Evolutionary conservation across 2,797 vertebrate genomes (phyloP), one percentile per base, ranked within the genome.

Genomic region (Sus cebifrons): DNA sequence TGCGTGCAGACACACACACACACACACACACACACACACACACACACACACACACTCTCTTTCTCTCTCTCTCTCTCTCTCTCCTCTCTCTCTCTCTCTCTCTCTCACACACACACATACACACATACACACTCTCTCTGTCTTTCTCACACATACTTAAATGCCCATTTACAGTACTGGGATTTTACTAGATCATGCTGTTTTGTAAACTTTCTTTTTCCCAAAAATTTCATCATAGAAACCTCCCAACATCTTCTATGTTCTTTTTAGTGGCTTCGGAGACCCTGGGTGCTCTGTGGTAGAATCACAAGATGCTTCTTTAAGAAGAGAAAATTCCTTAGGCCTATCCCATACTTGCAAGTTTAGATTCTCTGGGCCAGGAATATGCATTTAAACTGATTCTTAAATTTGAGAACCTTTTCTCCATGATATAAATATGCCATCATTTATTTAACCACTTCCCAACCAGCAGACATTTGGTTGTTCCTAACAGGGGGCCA

Each of bases 231-330:
- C 52, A 44, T 25, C 40, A 4, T 49, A 70, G 87, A 23, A 25
- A 5, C 20, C 25, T 23, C 27, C 60, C 62, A 36, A 36, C 15
- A 64, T 62, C 32, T 25, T 89, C 82, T 64, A 1, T 54, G 60
- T 81, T 68, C 79, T 20, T 93, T 70, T 32, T 23, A 27, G 18
- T 32, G 60, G 20, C 40, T 82, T 83, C 65, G n/a, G 60, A 23
- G 18, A 25, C 44, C 27, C 21, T 40, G 15, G 10, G 16, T 44
- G 14, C 40, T 27, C 68, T 16, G n/a, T 23, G 16, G 44, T 17
- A 82, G 68, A 82, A 65, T 77, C 75, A 75, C 29, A 71, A 60
- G 29, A 20, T 89, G 29, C 49, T 92, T 89, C 25, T 32, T 89
- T 49, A 49, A 49, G 44, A 49, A 32, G 36, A 92, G 32, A 25